Evolutionary conservation across 2,797 vertebrate species (phyloP), one percentile per base, ranked within the genome.

Genomic region (Hydrolagus colliei): DNA sequence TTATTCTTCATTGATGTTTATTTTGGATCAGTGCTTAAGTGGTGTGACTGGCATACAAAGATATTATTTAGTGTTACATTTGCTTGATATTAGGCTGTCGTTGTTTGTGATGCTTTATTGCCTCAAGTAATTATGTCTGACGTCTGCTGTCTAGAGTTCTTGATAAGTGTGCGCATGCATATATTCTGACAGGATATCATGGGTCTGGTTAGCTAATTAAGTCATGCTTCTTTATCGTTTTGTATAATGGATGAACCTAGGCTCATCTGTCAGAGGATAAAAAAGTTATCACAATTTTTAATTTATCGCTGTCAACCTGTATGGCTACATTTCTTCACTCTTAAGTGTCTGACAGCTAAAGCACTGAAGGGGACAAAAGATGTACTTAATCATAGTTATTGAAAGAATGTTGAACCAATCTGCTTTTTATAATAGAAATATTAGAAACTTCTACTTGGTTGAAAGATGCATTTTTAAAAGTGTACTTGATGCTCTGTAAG

Each of bases 1-100:
- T 84, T 84, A 84, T 84, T 84, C 79, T 84, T 84, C 79, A 68
- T 84, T 84, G 79, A 84, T 84, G 79, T 84, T 84, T 84, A 84
- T 84, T 84, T 84, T 84, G 41, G 32, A 84, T 84, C 79, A 84
- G 79, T 84, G 79, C 79, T 52, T 84, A 84, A 84, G 79, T 84
- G 79, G 79, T 35, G 79, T 84, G 79, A 84, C 79, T 84, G 79
- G 79, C 79, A 84, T 84, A 71, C 79, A 84, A 84, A 84, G 79
- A 84, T 84, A 84, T 84, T 84, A 71, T 84, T 84, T 84, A 84
- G 79, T 71, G 79, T 84, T 84, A 84, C 79, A 68, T 84, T 41
- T 67, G 71, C 65, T 84, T 84, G 79, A 84, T 68, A 84, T 84
- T 84, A 27, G 20, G 62, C 79, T 84, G 79, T 84, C 79, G 32